A percentile compares a stretch with the other conserved stretches of the same genome.
Conservation (phyloP, 2,797 vertebrate species). For the Squalus acanthias region DNA sequence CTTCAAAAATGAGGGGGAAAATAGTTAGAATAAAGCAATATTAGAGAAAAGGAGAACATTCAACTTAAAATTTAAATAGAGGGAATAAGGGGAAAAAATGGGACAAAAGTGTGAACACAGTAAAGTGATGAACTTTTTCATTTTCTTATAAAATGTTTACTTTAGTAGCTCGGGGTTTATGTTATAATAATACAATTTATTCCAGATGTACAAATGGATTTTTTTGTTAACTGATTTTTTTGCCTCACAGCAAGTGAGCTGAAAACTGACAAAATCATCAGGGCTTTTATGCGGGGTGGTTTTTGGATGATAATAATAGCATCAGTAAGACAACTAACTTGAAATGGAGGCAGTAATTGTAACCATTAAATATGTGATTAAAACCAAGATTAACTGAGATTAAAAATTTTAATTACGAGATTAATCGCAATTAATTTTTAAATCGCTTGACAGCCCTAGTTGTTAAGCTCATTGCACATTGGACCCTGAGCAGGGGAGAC, state of each 20-base stretch:
- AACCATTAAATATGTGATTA: not conserved
- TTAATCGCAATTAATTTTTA: not conserved
- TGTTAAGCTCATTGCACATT: not conserved
- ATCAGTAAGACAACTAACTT: not conserved
- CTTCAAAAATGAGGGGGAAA: not conserved
- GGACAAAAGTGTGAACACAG: too few relatives aligned
- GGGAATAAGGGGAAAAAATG: too few relatives aligned
- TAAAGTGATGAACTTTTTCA: too few relatives aligned
- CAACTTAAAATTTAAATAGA: too few relatives aligned
- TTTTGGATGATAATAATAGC: not conserved
- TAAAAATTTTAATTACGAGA: not conserved
- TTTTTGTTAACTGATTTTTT: too few relatives aligned
- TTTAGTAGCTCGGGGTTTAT: too few relatives aligned
- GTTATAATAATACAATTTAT: not conserved
- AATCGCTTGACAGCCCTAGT: not conserved
- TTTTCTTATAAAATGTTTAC: too few relatives aligned
- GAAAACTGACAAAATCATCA: not conserved
- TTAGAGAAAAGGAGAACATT: not conserved
- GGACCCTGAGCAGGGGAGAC: not conserved
- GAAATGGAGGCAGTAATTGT: not conserved
- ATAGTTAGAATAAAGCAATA: not conserved
- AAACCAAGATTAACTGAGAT: not conserved
- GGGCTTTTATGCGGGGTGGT: not conserved
- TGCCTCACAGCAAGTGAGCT: not conserved
- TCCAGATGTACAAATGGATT: not conserved